phyloP scores from a whole-genome alignment of 1,140 invertebrate species.

The Heliconius melpomene region DNA sequence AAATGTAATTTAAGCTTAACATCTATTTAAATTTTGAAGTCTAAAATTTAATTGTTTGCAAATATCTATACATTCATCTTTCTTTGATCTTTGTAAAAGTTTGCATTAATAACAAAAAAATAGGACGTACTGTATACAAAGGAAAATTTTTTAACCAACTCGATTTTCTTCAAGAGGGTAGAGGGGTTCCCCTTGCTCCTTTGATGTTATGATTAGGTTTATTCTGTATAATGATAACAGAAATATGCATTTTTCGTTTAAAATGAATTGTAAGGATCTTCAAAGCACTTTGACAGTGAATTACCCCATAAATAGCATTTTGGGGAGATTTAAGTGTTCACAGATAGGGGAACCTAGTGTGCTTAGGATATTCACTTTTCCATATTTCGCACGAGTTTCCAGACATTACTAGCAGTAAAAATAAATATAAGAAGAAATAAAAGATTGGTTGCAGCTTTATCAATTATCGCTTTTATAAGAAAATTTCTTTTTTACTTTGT shows the following conservation, averaged over 20 bases:
- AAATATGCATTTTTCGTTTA: conserved; percentile 54
- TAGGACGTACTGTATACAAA: conserved; percentile 10
- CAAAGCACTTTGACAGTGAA: conserved; percentile 41
- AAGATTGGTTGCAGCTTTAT: too few species aligned
- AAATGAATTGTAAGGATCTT: conserved; percentile 32
- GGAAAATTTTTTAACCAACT: conserved; percentile 53
- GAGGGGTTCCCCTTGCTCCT: conserved; percentile 36
- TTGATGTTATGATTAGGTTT: conserved; percentile 61
- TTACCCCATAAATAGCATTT: conserved; percentile 17
- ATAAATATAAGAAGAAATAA: too few species aligned
- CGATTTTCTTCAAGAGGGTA: conserved; percentile 46
- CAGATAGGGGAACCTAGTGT: too few species aligned
- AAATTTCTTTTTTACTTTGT: too few species aligned
- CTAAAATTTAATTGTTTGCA: background rate
- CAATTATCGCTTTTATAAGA: too few species aligned
- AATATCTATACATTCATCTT: background rate
- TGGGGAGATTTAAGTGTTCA: background rate
- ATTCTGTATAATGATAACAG: conserved; percentile 54
- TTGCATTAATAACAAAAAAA: conserved; percentile 15
- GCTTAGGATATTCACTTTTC: too few species aligned
- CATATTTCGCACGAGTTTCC: too few species aligned
- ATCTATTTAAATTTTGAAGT: too few species aligned
- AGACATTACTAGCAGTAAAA: too few species aligned
- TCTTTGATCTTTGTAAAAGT: background rate
- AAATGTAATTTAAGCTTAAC: too few species aligned